Evolutionary conservation across 53 echinoderm and acorn worm genomes (phyloP).

Genomic region (Hippasteria phrygiana): DNA sequence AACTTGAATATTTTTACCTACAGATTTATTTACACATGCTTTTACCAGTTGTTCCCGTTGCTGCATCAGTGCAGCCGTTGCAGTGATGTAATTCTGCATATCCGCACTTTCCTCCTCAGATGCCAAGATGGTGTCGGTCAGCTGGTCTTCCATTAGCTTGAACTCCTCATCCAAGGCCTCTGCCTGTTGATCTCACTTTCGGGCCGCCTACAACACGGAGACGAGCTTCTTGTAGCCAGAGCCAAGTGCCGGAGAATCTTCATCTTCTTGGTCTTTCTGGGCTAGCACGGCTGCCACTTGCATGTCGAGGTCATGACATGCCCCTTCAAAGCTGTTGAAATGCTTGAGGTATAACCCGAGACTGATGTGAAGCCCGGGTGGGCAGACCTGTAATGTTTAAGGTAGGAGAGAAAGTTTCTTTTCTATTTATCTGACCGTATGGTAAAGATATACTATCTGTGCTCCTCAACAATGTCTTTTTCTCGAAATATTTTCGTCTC

Average conservation of each 20-base stretch:
- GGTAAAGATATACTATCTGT: too few relatives aligned
- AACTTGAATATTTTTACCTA: too few relatives aligned
- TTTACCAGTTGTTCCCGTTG: conserved; percentile 21
- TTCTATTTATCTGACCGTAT: too few relatives aligned
- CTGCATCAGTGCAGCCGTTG: not conserved
- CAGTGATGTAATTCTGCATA: not conserved
- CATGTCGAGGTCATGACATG: conserved; percentile 17
- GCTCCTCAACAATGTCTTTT: too few relatives aligned
- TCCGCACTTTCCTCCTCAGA: conserved; percentile 26
- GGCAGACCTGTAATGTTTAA: conserved; percentile 1
- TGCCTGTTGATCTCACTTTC: conserved; percentile 18
- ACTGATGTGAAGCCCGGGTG: conserved; percentile 18
- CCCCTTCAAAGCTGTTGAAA: conserved; percentile 22
- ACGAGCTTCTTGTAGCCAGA: not conserved
- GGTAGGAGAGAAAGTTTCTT: not conserved
- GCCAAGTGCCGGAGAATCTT: not conserved
- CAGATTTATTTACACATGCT: not conserved
- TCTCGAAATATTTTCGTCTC: too few relatives aligned
- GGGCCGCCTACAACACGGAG: conserved; percentile 5
- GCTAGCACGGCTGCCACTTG: not conserved
- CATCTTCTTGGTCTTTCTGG: not conserved
- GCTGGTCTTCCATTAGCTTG: conserved; percentile 6
- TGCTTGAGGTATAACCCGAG: conserved; percentile 29
- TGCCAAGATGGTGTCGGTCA: conserved; percentile 13
- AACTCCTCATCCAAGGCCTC: conserved; percentile 31